Base-by-base conservation (phyloP, 2,888 invertebrate genomes). In the Lasioglossum figueresi region DNA sequence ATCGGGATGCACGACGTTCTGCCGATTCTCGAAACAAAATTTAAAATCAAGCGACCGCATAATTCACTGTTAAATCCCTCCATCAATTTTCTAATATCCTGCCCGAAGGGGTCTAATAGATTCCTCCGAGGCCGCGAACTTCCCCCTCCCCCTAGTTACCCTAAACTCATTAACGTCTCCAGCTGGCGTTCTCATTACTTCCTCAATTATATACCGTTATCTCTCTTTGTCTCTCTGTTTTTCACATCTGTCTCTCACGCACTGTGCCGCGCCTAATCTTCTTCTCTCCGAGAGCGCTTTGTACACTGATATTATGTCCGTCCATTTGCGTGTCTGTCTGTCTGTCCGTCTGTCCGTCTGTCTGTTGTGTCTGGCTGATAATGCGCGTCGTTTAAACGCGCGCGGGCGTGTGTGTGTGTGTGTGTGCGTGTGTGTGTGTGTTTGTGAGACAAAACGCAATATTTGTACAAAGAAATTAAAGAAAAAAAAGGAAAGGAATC, bases 321-420 rank as follows among this genome's bases (percentile, higher is more conserved):
- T 77, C 80, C 86, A 88, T 91, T 87, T 88, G 87, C 45, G 52
- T 37, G 52, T 56, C 56, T 71, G 70, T 76, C 59, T 77, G 83
- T 78, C 82, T 27, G 76, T 83, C 6, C n/a, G n/a, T 40, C 8
- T 48, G 71, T 80, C 66, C 45, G 70, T 77, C 79, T 10, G 40
- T 40, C 40, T 76, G 82, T 76, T 70, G 8, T 63, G 82, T 74
- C 75, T 71, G 85, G 76, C 48, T 74, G 75, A 27, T 72, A 52
- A 23, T 63, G 37, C 74, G 78, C 70, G 66, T 27, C 75, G 66
- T 66, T 10, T 6, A 10, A 19, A 70, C n/a, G 43, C 63, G 81
- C 52, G 52, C 52, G 48, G 8, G 8, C 8, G 48, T 0, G n/a
- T n/a, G n/a, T 3, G 34, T 2, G 34, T 34, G 34, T 40, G 40